Conservation (phyloP, 2,797 vertebrate species). For the Streptopelia turtur region DNA sequence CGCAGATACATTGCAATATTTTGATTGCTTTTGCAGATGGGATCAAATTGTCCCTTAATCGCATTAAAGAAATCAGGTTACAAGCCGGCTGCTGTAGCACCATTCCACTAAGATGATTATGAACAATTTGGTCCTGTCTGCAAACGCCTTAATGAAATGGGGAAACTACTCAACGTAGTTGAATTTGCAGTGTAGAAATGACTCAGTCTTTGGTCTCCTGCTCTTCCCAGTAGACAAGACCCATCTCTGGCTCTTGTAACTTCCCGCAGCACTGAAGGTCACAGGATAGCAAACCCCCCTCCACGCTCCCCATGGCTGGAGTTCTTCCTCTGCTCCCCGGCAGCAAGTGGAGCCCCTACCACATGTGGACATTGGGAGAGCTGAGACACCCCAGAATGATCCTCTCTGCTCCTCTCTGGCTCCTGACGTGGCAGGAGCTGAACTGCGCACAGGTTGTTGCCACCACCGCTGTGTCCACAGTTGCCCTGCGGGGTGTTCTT, state of each 20-base stretch:
- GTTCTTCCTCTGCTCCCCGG: background rate
- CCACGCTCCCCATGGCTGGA: fast-evolving
- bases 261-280: background rate
- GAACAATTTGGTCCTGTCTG: background rate
- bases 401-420: background rate
- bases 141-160: background rate
- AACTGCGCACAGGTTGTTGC: background rate
- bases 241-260: background rate
- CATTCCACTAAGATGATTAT: slow-evolving; percentile 10
- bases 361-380: fast-evolving
- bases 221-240: background rate
- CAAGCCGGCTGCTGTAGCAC: background rate
- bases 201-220: background rate
- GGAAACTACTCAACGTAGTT: background rate
- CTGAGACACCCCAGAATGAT: background rate
- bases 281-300: background rate
- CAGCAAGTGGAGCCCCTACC: background rate
- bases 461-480: fast-evolving
- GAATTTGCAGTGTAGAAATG: background rate
- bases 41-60: background rate
- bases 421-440: background rate
- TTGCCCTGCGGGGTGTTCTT: background rate
- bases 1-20: background rate
- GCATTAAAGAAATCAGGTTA: background rate
- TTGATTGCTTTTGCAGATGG: background rate